Conservation (phyloP, 2,888 invertebrate species). For the Cerastis rubricosa region DNA sequence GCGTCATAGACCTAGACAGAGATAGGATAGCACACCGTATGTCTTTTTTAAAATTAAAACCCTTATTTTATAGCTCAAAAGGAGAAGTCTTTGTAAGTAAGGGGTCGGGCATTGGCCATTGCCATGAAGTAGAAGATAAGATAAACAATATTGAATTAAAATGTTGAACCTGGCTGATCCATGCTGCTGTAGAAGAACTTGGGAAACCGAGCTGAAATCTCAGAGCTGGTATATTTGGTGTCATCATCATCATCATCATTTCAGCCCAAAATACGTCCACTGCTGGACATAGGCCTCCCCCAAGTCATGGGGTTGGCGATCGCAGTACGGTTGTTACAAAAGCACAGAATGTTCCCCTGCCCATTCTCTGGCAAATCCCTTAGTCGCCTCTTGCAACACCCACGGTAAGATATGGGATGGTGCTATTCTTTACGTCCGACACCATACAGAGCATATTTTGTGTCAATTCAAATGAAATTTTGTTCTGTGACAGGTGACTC, state of each 20-base stretch:
- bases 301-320: no score
- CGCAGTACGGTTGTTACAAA: no score
- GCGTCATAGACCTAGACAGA: slow-evolving; percentile 51
- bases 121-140: slow-evolving; percentile 11
- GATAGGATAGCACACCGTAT: slow-evolving; percentile 22
- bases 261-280: no score
- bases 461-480: background rate
- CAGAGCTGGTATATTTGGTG: background rate
- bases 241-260: no score
- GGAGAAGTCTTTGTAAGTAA: no score
- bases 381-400: no score
- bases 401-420: no score
- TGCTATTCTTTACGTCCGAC: no score
- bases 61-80: background rate
- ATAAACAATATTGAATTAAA: background rate
- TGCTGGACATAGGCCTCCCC: no score
- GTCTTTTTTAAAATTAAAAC: slow-evolving; percentile 4
- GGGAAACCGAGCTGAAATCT: background rate
- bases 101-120: background rate
- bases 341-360: no score
- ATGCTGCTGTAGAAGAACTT: background rate
- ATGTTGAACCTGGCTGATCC: background rate
- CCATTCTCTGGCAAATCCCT: no score
- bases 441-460: no score
- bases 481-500: slow-evolving; percentile 71